Percentiles rank a stretch among this genome's conserved stretches.
These are phyloP conservation scores for Tribolium madens DNA, from an alignment of 1,140 invertebrate genomes.

Conservation along the genomic window DNA sequence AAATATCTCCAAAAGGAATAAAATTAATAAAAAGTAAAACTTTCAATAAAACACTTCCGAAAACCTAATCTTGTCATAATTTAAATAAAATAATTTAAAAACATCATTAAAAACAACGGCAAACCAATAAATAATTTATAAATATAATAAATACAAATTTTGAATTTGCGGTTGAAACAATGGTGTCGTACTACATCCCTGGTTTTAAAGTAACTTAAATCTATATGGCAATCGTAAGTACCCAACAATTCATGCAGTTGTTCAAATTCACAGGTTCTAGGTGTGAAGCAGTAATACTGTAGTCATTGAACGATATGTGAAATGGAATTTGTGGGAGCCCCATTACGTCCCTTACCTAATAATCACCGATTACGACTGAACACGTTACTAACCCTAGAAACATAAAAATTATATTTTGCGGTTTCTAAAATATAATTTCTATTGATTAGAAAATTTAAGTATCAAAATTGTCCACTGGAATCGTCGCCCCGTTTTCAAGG, in stretches of 20 bases:
- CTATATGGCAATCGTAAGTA: slow-evolving; percentile 42
- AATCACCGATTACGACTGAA: slow-evolving; percentile 26
- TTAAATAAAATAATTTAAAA: slow-evolving; percentile 55
- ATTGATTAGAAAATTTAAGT: slow-evolving; percentile 32
- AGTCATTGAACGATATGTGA: slow-evolving; percentile 37
- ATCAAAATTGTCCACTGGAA: slow-evolving; percentile 53
- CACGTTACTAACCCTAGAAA: slow-evolving; percentile 26
- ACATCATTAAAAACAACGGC: slow-evolving; percentile 52
- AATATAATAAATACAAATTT: slow-evolving; percentile 58
- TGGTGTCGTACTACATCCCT: slow-evolving; percentile 58
- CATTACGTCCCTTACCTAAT: slow-evolving; percentile 26
- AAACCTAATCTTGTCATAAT: slow-evolving; percentile 60
- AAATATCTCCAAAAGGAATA: slow-evolving; percentile 53
- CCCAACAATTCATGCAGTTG: slow-evolving; percentile 36
- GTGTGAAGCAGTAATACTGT: slow-evolving; percentile 2
- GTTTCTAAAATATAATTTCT: slow-evolving; percentile 41
- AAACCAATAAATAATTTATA: slow-evolving; percentile 55
- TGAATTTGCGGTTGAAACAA: slow-evolving; percentile 52
- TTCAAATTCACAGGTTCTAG: slow-evolving; percentile 15
- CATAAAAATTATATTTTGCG: slow-evolving; percentile 42
- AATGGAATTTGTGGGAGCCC: slow-evolving; percentile 40
- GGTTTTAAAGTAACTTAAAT: slow-evolving; percentile 39
- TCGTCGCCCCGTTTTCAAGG: slow-evolving; percentile 52
- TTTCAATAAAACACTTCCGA: slow-evolving; percentile 56
- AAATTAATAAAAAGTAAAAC: slow-evolving; percentile 55